phyloP scores from a whole-genome alignment of 2,888 invertebrate species.

The Noctua janthina region DNA sequence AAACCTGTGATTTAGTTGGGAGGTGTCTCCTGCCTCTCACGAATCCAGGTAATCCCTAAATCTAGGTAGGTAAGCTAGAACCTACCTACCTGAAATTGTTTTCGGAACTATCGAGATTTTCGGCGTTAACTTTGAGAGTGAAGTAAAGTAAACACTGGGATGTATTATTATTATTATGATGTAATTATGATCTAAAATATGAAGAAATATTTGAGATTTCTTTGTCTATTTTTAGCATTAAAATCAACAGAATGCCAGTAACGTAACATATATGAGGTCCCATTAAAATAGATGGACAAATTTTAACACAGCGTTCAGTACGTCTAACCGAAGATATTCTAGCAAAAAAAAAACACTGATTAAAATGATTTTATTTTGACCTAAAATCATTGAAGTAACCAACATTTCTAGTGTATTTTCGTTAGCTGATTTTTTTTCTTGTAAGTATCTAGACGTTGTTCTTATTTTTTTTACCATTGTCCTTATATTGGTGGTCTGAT shows the following conservation, averaged over 20 bases:
- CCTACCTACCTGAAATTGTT: constrained; percentile 25
- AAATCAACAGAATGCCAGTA: neutral
- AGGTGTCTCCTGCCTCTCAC: constrained; percentile 34
- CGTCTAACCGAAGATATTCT: no score
- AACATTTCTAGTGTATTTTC: no score
- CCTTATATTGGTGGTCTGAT: no score
- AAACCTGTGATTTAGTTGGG: constrained; percentile 51
- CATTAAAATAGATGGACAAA: no score
- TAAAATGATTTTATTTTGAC: no score
- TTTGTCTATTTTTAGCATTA: neutral
- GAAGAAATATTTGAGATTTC: neutral
- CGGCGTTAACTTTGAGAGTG: neutral
- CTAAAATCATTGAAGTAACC: no score
- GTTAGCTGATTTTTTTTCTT: no score
- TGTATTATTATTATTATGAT: neutral
- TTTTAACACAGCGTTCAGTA: no score
- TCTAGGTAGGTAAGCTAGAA: constrained; percentile 19
- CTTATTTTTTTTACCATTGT: no score
- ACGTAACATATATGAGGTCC: no score
- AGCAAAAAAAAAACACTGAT: no score
- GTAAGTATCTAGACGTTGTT: no score
- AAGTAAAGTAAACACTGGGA: neutral
- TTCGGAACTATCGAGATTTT: constrained; percentile 11
- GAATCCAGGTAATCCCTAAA: constrained; percentile 54
- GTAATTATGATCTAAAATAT: neutral